Conservation (phyloP, 2,113 vertebrate genomes). For the Porphyrio hochstetteri region DNA sequence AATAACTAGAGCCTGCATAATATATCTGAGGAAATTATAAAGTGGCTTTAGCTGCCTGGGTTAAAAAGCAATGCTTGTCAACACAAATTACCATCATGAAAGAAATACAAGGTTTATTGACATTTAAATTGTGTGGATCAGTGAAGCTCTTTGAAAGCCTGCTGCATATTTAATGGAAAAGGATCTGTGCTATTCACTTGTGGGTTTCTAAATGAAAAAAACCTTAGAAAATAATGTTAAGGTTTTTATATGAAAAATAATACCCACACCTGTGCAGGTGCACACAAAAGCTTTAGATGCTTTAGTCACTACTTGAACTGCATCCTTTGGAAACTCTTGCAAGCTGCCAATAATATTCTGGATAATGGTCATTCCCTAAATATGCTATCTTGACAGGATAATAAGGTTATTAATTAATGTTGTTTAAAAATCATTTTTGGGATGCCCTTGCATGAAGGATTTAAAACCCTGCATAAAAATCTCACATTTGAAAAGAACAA, state of each 20-base stretch:
- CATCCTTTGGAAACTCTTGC: not conserved
- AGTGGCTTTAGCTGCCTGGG: not conserved
- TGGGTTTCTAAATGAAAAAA: not conserved
- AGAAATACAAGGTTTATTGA: not conserved
- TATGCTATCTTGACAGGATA: not conserved
- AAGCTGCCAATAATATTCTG: not conserved
- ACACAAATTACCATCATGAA: not conserved
- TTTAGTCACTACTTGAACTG: not conserved
- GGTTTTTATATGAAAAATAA: not conserved
- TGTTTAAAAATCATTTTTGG: not conserved
- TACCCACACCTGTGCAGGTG: not conserved
- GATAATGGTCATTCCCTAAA: not conserved
- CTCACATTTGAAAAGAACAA: conserved; percentile 12
- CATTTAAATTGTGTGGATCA: not conserved
- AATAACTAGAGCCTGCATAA: not conserved
- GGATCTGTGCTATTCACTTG: not conserved
- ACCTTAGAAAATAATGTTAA: not conserved
- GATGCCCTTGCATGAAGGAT: not conserved
- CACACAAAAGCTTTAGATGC: not conserved
- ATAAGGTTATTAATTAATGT: not conserved
- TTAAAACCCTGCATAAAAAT: not conserved
- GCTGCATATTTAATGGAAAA: not conserved
- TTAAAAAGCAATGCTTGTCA: conserved; percentile 14
- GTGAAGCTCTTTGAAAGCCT: not conserved
- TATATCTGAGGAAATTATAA: not conserved